Evolutionary conservation across 2,113 vertebrate genomes (phyloP).

Genomic region (Anoplopoma fimbria): DNA sequence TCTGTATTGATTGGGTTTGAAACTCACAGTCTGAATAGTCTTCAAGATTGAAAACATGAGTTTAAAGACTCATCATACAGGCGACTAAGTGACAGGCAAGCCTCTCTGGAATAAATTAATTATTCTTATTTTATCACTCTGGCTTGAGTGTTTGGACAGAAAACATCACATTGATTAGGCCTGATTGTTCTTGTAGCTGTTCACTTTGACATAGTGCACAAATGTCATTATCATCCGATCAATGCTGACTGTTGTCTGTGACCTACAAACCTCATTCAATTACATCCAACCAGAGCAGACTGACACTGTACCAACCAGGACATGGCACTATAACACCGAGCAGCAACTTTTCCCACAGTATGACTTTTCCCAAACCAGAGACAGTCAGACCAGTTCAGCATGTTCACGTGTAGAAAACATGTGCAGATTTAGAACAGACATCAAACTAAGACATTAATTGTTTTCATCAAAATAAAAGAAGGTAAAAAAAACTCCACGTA

Average conservation of each 20-base stretch:
- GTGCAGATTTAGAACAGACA: background rate
- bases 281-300: constrained; percentile 33
- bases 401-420: background rate
- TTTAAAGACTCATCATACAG: background rate
- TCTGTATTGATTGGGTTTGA: constrained; percentile 2
- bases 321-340: background rate
- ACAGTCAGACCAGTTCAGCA: background rate
- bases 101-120: background rate
- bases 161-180: constrained; percentile 30
- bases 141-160: constrained; percentile 10
- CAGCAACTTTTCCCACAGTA: background rate
- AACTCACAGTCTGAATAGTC: background rate
- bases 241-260: constrained; percentile 51
- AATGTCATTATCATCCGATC: constrained; percentile 59
- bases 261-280: constrained; percentile 72
- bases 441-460: background rate
- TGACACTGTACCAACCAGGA: constrained; percentile 12
- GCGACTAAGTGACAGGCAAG: background rate
- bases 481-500: background rate
- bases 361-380: background rate
- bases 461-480: background rate
- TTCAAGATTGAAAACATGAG: background rate
- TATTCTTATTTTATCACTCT: background rate
- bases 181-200: constrained; percentile 14
- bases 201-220: constrained; percentile 39